phyloP scores from a whole-genome alignment of 2,888 invertebrate species.

The Aphodius sticticus region DNA sequence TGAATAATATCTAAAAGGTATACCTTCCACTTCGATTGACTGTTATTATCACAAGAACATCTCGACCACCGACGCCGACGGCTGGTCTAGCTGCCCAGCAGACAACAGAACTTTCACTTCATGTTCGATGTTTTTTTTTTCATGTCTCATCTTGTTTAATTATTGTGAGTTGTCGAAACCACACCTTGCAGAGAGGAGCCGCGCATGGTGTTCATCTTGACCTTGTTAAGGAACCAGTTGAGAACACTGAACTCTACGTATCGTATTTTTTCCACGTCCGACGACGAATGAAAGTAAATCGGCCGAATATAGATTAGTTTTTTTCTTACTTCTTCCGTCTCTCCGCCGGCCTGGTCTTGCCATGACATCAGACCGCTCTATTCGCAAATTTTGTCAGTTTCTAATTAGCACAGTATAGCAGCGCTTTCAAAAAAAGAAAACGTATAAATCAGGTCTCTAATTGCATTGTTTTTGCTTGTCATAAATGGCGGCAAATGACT shows the following conservation, averaged over 20 bases:
- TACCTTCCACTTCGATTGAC: not conserved
- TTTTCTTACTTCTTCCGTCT: not conserved
- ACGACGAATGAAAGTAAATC: not conserved
- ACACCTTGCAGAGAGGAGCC: not conserved
- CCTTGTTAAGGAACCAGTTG: conserved; percentile 4
- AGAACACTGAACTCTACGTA: not conserved
- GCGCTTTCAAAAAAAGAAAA: conserved; percentile 4
- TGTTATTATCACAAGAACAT: not conserved
- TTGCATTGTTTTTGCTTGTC: not conserved
- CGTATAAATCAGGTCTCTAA: not conserved
- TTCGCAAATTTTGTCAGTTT: not conserved
- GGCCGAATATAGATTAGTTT: not conserved
- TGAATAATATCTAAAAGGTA: not conserved
- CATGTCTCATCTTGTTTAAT: not conserved
- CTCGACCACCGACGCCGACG: not conserved
- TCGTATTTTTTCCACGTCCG: not conserved
- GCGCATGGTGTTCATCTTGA: not conserved
- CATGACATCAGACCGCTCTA: not conserved
- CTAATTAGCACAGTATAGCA: not conserved
- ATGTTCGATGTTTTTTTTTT: not conserved
- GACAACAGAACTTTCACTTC: conserved; percentile 4
- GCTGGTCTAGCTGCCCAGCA: not conserved
- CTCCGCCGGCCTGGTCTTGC: not conserved
- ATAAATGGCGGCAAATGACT: not conserved
- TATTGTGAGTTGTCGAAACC: not conserved